A percentile compares a stretch with the other conserved stretches of the same genome.
Evolutionary conservation across 2,888 invertebrate genomes (phyloP).

Genomic region (Lithophane socia): DNA sequence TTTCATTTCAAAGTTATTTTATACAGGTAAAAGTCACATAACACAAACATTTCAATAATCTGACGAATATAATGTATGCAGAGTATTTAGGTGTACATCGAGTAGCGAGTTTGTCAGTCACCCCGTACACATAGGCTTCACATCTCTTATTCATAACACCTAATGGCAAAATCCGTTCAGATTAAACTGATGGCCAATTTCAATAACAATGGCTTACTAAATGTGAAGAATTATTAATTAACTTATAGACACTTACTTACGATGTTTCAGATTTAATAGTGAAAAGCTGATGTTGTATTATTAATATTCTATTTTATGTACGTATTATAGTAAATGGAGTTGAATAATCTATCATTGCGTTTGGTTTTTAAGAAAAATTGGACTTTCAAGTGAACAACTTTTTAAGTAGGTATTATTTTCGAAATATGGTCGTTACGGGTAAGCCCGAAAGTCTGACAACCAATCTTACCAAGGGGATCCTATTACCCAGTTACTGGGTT

Average conservation of each 20-base stretch:
- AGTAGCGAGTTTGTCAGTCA: slow-evolving; percentile 22
- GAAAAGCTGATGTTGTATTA: neutral
- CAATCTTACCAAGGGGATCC: neutral
- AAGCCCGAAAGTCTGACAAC: neutral
- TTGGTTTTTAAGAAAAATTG: neutral
- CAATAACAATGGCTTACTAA: slow-evolving; percentile 57
- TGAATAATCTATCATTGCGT: neutral
- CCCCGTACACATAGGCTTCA: slow-evolving; percentile 12
- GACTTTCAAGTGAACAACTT: too few relatives aligned
- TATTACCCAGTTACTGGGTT: neutral
- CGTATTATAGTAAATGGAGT: neutral
- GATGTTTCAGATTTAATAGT: slow-evolving; percentile 21
- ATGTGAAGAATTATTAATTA: slow-evolving; percentile 60
- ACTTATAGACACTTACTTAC: slow-evolving; percentile 19
- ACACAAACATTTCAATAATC: slow-evolving; percentile 1
- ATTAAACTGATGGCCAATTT: slow-evolving; percentile 53
- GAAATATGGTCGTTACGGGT: neutral
- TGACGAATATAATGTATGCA: slow-evolving; percentile 9
- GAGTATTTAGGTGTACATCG: slow-evolving; percentile 20
- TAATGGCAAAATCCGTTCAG: slow-evolving; percentile 70
- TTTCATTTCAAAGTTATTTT: neutral
- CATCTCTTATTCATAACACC: slow-evolving; percentile 70
- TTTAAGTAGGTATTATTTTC: too few relatives aligned
- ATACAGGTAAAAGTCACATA: neutral
- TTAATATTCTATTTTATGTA: too few relatives aligned